These are phyloP conservation scores for Siderastrea radians DNA, from an alignment of 92 coral and sea anemone genomes.

Conservation along the genomic window DNA sequence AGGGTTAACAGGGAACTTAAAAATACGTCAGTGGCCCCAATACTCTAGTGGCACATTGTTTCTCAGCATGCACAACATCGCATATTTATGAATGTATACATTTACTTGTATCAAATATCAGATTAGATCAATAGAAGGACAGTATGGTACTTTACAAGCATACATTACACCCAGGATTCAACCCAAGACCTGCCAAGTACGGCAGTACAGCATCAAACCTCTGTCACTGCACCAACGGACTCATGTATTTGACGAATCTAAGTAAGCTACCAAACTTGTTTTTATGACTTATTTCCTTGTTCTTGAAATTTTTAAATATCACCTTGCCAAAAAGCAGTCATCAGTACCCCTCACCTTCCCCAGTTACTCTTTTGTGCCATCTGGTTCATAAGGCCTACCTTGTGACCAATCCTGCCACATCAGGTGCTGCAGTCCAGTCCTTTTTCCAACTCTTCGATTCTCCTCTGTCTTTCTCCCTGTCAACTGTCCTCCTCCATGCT, in stretches of 20 bases:
- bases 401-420: too few relatives aligned
- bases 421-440: too few relatives aligned
- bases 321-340: too few relatives aligned
- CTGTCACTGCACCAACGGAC: conserved; percentile 97
- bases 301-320: not conserved
- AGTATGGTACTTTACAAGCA: conserved; percentile 95
- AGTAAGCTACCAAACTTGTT: conserved; percentile 58
- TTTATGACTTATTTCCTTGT: not conserved
- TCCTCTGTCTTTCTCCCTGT: too few relatives aligned
- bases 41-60: not conserved
- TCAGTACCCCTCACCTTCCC: too few relatives aligned
- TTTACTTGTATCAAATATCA: conserved; percentile 25
- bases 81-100: not conserved
- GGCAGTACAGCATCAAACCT: conserved; percentile 96
- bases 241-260: conserved; percentile 92
- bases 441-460: too few relatives aligned
- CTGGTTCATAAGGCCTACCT: too few relatives aligned
- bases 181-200: conserved; percentile 97
- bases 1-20: too few relatives aligned
- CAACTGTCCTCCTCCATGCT: too few relatives aligned
- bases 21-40: too few relatives aligned
- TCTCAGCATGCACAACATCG: not conserved
- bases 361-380: too few relatives aligned
- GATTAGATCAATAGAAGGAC: conserved; percentile 99
- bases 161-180: conserved; percentile 98